Evolutionary conservation across 1,140 invertebrate species (phyloP).

Genomic region (Muscidifurax raptorellus): DNA sequence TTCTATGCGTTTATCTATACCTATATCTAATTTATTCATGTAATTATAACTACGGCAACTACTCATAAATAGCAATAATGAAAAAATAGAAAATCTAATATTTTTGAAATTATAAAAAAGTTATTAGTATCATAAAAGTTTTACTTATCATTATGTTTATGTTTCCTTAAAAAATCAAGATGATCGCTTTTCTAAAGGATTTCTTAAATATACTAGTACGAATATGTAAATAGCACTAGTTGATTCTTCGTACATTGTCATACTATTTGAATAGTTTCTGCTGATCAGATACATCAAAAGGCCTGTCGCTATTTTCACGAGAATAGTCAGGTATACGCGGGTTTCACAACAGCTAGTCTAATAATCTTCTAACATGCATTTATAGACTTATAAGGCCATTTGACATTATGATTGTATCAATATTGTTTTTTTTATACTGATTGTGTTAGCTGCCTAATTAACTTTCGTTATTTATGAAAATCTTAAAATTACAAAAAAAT

Average conservation of each 20-base stretch:
- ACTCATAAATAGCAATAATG: background rate
- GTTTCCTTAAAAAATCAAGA: background rate
- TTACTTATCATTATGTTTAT: background rate
- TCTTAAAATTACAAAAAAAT: too few relatives aligned
- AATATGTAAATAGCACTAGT: background rate
- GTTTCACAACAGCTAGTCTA: background rate
- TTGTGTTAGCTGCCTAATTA: background rate
- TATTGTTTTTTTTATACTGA: too few relatives aligned
- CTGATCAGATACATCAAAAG: background rate
- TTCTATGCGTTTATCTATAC: too few relatives aligned
- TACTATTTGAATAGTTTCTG: conserved; percentile 50
- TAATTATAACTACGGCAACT: too few relatives aligned
- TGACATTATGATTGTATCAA: background rate
- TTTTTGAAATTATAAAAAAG: conserved; percentile 48
- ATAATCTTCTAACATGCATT: background rate
- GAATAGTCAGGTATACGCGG: background rate
- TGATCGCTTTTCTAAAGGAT: too few relatives aligned
- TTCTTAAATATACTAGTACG: background rate
- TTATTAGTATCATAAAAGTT: background rate
- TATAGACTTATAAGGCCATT: background rate
- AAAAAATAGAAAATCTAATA: conserved; percentile 54
- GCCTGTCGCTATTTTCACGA: background rate
- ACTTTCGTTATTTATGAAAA: background rate
- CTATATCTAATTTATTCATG: too few relatives aligned
- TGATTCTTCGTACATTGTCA: conserved; percentile 38